These are phyloP conservation scores for Sarcophaga rosellei DNA, from an alignment of 2,888 invertebrate species.

Conservation along the genomic window DNA sequence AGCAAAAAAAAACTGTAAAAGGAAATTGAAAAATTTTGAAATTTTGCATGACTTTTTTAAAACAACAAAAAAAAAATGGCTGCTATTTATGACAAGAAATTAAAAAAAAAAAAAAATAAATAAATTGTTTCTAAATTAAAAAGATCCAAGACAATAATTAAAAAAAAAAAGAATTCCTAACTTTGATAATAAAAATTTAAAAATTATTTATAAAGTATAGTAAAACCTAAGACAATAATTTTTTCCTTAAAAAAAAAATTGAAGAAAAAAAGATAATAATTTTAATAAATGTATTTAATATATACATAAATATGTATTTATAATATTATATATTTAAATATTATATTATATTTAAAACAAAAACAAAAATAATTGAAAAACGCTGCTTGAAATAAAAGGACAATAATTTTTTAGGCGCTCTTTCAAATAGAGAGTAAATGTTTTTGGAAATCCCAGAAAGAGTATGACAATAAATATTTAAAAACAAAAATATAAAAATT, in stretches of 20 bases:
- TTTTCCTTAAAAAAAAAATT: constrained; percentile 39
- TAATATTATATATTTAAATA: constrained; percentile 1
- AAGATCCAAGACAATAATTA: constrained; percentile 50
- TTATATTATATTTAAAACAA: constrained; percentile 15
- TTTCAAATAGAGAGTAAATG: constrained; percentile 50
- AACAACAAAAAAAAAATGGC: constrained; percentile 50
- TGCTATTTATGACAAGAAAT: constrained; percentile 66
- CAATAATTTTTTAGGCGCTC: constrained; percentile 64
- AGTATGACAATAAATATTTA: constrained; percentile 41
- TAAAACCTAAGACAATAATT: constrained; percentile 47
- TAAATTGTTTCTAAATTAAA: constrained; percentile 40
- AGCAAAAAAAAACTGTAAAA: too few relatives aligned
- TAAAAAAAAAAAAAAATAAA: constrained; percentile 38
- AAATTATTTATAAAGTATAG: constrained; percentile 22
- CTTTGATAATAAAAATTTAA: constrained; percentile 53
- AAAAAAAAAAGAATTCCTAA: constrained; percentile 60
- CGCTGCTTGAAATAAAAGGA: constrained; percentile 65
- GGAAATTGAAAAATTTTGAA: constrained; percentile 3
- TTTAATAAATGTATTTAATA: constrained; percentile 59
- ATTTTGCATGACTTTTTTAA: neutral
- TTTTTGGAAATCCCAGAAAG: constrained; percentile 51
- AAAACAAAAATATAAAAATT: constrained; percentile 12
- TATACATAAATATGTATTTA: constrained; percentile 13
- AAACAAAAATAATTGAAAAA: constrained; percentile 23
- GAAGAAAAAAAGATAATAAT: constrained; percentile 3